Evolutionary conservation across 2,113 vertebrate species (phyloP).

Genomic region (Aleadryas rufinucha): DNA sequence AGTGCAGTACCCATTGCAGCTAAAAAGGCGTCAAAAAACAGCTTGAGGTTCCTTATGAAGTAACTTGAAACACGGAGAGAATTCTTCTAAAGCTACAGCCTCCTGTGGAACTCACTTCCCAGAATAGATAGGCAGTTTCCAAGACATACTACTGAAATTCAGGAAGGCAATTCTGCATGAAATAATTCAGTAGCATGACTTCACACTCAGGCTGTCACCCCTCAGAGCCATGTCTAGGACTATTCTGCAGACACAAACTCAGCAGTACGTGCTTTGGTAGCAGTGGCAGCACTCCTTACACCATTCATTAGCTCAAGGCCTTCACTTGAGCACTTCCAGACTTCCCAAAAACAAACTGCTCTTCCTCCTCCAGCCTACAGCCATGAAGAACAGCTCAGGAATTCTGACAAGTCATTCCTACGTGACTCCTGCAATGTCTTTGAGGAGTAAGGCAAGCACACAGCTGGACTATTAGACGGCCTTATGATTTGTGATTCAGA

Average conservation of each 20-base stretch:
- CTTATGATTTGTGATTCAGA: neutral
- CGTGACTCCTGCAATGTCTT: neutral
- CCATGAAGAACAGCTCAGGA: neutral
- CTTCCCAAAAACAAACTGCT: neutral
- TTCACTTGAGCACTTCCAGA: neutral
- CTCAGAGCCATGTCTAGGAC: neutral
- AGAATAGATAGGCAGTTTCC: neutral
- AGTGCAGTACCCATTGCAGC: neutral
- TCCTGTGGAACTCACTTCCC: neutral
- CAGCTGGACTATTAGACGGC: neutral
- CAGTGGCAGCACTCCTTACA: neutral
- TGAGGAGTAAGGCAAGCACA: neutral
- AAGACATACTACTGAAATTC: neutral
- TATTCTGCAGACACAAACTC: neutral
- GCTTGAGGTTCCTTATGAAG: neutral
- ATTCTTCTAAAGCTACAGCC: neutral
- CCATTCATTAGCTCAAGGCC: neutral
- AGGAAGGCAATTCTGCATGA: neutral
- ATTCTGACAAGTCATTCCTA: neutral
- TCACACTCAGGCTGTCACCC: neutral
- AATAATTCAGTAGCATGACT: neutral
- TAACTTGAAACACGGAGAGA: neutral
- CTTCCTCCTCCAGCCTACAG: neutral
- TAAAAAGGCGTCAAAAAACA: neutral
- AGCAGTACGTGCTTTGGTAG: rapidly evolving